A percentile compares a stretch with the other conserved stretches of the same genome.
phyloP scores from a whole-genome alignment of 2,888 invertebrate genomes.

The Hanleya hanleyi region DNA sequence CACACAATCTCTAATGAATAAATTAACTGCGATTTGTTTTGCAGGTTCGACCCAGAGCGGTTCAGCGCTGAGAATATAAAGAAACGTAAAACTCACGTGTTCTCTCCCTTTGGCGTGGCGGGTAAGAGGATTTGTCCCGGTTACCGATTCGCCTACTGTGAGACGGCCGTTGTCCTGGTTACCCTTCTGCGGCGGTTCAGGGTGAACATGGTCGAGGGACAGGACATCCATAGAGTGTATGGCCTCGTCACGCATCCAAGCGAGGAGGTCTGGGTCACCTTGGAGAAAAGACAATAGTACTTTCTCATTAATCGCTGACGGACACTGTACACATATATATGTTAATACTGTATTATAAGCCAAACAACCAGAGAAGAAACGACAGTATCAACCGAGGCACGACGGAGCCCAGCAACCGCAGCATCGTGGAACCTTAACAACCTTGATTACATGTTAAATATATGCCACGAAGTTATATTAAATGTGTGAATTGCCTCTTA shows the following conservation, averaged over 20 bases:
- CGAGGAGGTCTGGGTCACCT: constrained; percentile 71
- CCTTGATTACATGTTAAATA: no score
- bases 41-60: constrained; percentile 72
- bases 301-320: no score
- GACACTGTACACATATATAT: no score
- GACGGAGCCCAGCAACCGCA: no score
- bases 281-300: constrained; percentile 55
- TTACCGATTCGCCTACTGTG: constrained; percentile 59
- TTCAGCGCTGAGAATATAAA: constrained; percentile 59
- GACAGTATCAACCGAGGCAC: no score
- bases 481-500: no score
- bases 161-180: constrained; percentile 57
- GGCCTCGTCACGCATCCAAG: constrained; percentile 70
- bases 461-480: no score
- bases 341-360: no score
- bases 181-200: constrained; percentile 63
- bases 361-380: no score
- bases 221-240: constrained; percentile 63
- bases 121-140: constrained; percentile 69
- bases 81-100: constrained; percentile 53
- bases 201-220: constrained; percentile 67
- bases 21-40: no score
- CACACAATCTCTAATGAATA: no score
- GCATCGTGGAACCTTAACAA: no score
- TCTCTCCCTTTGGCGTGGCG: constrained; percentile 72